Evolutionary conservation across 2,113 vertebrate genomes (phyloP).

Genomic region (Lipotes vexillifer): DNA sequence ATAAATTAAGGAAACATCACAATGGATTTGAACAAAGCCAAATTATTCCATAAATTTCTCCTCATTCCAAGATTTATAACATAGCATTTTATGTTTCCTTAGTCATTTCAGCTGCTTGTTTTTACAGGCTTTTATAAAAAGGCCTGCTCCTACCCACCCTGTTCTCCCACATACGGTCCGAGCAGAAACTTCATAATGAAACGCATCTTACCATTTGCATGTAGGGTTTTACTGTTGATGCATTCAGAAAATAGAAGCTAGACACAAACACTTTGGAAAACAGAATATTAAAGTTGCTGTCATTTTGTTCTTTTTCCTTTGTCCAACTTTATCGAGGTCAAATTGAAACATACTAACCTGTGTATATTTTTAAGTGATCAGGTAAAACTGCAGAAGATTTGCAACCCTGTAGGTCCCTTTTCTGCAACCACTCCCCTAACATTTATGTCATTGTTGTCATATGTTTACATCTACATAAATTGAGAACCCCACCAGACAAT

Average conservation of each 20-base stretch:
- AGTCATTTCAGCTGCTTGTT: neutral
- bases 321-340: neutral
- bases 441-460: neutral
- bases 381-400: neutral
- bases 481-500: neutral
- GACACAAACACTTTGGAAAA: neutral
- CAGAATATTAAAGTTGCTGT: neutral
- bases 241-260: neutral
- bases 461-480: neutral
- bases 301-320: neutral
- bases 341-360: neutral
- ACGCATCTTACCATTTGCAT: neutral
- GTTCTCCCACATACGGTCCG: neutral
- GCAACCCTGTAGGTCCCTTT: neutral
- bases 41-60: neutral
- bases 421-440: neutral
- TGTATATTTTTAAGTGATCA: neutral
- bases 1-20: neutral
- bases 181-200: neutral
- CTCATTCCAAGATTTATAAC: neutral
- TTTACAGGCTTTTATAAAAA: neutral
- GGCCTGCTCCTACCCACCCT: neutral
- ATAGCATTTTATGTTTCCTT: constrained; percentile 15
- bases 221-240: neutral
- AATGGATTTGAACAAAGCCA: neutral